These are phyloP conservation scores for Trogon surrucura DNA, from an alignment of 2,113 vertebrate species.

Conservation along the genomic window DNA sequence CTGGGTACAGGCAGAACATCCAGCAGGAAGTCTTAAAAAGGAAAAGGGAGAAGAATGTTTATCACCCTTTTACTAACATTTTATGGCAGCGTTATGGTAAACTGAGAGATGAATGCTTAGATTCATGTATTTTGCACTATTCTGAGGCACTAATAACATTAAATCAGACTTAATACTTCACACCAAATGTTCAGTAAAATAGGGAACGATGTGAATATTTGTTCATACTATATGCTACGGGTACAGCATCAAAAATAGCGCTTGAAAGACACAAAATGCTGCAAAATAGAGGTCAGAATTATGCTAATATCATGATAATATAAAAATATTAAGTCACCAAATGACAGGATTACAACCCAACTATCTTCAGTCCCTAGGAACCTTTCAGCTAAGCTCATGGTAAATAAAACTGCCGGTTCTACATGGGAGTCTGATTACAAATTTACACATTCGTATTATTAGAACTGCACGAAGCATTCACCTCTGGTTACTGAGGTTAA, in stretches of 20 bases:
- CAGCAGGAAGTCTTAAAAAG: conserved; percentile 75
- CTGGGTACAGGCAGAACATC: conserved; percentile 68
- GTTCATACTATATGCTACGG: conserved; percentile 37
- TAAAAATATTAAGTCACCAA: conserved; percentile 81
- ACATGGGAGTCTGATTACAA: conserved; percentile 73
- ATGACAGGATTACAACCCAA: conserved; percentile 78
- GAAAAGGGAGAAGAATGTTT: conserved; percentile 73
- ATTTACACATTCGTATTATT: conserved; percentile 78
- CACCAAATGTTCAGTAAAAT: conserved; percentile 78
- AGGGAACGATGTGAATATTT: conserved; percentile 74
- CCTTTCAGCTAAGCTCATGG: conserved; percentile 64
- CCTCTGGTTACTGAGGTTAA: conserved; percentile 70
- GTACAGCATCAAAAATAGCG: conserved; percentile 71
- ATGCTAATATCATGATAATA: conserved; percentile 78
- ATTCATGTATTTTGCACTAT: conserved; percentile 75
- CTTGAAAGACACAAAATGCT: conserved; percentile 74
- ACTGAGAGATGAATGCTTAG: conserved; percentile 77
- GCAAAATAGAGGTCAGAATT: conserved; percentile 77
- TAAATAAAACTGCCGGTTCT: conserved; percentile 72
- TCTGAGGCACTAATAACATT: conserved; percentile 79
- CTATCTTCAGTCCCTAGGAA: conserved; percentile 70
- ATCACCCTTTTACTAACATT: conserved; percentile 76
- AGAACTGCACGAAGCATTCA: conserved; percentile 63
- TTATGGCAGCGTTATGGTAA: conserved; percentile 76
- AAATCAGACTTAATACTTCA: conserved; percentile 80